These are phyloP conservation scores for Parasteatoda lunata DNA, from an alignment of 2,888 invertebrate species.

Conservation along the genomic window DNA sequence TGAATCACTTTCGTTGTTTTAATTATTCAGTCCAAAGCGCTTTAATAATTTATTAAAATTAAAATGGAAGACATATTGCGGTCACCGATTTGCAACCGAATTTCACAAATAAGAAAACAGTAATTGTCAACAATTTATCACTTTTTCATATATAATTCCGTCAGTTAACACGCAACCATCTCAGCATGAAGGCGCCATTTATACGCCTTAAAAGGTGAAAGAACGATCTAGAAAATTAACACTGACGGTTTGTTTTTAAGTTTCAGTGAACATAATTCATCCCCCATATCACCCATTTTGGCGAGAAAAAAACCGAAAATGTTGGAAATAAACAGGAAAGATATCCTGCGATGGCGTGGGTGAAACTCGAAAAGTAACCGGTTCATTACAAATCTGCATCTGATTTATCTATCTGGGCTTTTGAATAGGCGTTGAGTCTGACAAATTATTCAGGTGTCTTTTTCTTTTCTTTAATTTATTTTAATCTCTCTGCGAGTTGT, in stretches of 20 bases:
- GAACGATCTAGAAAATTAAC: background rate
- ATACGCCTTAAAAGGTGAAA: conserved; percentile 2
- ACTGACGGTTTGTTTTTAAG: background rate
- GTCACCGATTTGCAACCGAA: too few relatives aligned
- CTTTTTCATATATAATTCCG: background rate
- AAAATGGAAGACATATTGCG: too few relatives aligned
- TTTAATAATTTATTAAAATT: too few relatives aligned
- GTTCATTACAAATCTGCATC: conserved; percentile 19
- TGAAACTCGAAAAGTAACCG: conserved; percentile 18
- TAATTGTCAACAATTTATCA: too few relatives aligned
- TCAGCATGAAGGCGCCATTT: background rate
- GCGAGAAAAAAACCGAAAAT: conserved; percentile 34
- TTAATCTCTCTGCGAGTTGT: too few relatives aligned
- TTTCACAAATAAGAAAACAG: too few relatives aligned
- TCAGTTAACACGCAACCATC: background rate
- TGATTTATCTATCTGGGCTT: conserved; percentile 32
- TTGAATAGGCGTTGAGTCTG: background rate
- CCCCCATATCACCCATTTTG: conserved; percentile 41
- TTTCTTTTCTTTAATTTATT: background rate
- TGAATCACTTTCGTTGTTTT: too few relatives aligned
- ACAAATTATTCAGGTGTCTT: background rate
- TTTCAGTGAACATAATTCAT: background rate
- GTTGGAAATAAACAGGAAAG: background rate
- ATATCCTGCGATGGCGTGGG: conserved; percentile 3
- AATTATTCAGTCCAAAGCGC: too few relatives aligned